Conservation (phyloP, 2,888 invertebrate genomes). For the Netelia fuscicornis region DNA sequence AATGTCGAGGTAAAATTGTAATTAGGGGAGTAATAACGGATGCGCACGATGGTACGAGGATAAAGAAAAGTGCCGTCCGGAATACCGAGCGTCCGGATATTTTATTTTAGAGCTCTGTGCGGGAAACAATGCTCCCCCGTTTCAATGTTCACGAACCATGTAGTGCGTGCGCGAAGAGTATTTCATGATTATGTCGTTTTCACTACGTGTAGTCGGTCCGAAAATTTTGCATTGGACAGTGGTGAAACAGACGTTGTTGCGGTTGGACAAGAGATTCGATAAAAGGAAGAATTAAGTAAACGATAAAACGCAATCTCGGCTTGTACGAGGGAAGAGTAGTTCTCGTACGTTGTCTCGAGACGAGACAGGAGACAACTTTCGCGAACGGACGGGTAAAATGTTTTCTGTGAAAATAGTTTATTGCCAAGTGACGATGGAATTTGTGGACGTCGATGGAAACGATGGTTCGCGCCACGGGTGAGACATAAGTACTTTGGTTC, state of each 20-base stretch:
- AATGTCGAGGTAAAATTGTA: background rate
- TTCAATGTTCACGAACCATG: constrained; percentile 63
- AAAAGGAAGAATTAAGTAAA: constrained; percentile 12
- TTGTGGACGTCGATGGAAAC: constrained; percentile 71
- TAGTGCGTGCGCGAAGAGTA: constrained; percentile 38
- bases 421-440: constrained; percentile 83
- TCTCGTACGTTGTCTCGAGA: background rate
- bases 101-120: constrained; percentile 17
- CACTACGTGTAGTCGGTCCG: constrained; percentile 15
- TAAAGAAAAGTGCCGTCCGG: constrained; percentile 38
- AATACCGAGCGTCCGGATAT: constrained; percentile 57
- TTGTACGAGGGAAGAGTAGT: constrained; percentile 5
- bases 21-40: constrained; percentile 31
- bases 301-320: background rate
- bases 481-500: constrained; percentile 25
- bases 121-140: constrained; percentile 60
- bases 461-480: constrained; percentile 47
- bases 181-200: constrained; percentile 53
- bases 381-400: constrained; percentile 74
- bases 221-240: constrained; percentile 47
- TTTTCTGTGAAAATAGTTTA: constrained; percentile 83
- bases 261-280: constrained; percentile 35
- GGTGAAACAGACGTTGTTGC: constrained; percentile 37
- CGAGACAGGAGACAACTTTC: constrained; percentile 16
- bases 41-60: background rate